Evolutionary conservation across 2,113 vertebrate genomes (phyloP), one percentile per base, ranked within the genome.

Genomic region (Arvicanthis niloticus): DNA sequence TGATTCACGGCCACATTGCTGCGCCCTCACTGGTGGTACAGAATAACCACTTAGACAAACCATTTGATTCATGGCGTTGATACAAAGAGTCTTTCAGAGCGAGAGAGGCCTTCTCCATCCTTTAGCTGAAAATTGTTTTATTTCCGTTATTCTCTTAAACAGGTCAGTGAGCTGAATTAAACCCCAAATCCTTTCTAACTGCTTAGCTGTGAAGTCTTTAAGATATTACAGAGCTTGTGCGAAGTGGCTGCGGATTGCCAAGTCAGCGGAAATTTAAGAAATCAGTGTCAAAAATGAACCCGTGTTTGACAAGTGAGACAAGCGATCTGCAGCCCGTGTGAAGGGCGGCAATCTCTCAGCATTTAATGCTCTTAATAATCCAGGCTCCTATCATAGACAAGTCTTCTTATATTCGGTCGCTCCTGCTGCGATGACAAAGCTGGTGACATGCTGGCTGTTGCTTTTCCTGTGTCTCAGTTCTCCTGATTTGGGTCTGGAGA

Each of bases 41-140:
- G 96, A 93, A 90, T 82, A 96, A 93, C 97, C 97, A 94, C 97
- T 91, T 93, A 97, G 96, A 98, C 97, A 98, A 95, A 97, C 94
- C 91, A 26, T 97, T 94, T 96, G 98, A 98, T 98, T 99, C 97
- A 97, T 98, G 97, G 97, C 97, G 72, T 96, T 97, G 93, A 97
- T 98, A 98, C 97, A 98, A 98, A 98, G 98, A 97, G 88, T 94
- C 98, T 98, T 98, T 98, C 97, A 98, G 97, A 96, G 92, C 42
- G 96, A 96, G 96, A 94, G 86, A 97, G 95, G 96, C 86, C 86
- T 93, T 84, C 88, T 97, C 95, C 53, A 82, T 90, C 84, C 95
- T 97, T 56, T 87, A 94, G 93, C 94, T 97, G 98, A 97, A 98
- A 98, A 98, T 98, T 94, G 93, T 97, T 98, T 98, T 80, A 98